Evolutionary conservation across 1,140 invertebrate species (phyloP), one percentile per base, ranked within the genome.

Genomic region (Pogonognathellus flavescens): DNA sequence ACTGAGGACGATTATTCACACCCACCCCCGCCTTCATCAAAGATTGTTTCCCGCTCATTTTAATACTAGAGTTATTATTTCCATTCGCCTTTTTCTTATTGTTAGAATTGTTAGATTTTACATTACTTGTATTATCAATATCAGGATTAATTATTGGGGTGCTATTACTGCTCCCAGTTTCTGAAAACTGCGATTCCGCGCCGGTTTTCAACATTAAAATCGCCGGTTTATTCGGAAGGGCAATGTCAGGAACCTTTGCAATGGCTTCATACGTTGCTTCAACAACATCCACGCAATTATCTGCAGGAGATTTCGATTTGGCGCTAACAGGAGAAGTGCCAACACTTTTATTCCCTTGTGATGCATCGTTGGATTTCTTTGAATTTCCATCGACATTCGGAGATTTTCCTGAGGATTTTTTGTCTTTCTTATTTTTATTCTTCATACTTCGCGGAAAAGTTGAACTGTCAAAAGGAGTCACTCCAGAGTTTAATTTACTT

Each of bases 391-490:
- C 13, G 1, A 16, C 6, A 6, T 81, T 20, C 0, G 80, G 0
- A 1, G 52, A 13, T 20, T 25, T 81, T 25, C 22, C 22, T 18
- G 59, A 1, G n/a, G 6, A 62, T 22, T 50, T 83, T n/a, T 83
- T 66, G 10, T 66, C 62, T 20, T 66, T 83, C 20, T 66, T 22
- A 66, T 66, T 52, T 49, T 60, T 82, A 57, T 55, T 82, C 55
- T 55, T 82, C 7, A 49, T 14, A 41, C 18, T 81, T 11, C 80
- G n/a, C 0, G 80, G 80, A 11, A 81, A 76, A n/a, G 70, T 83
- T 4, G 57, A 50, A 22, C 82, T 83, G 49, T 83, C 50, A 10
- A 55, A 53, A 4, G 50, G n/a, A 25, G 18, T 50, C 1, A 49
- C 25, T 41, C 20, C 1, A 31, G 80, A 18, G 9, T 57, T 81